These are phyloP conservation scores for Chlorops oryzae DNA, from an alignment of 1,140 invertebrate species.

Conservation along the genomic window DNA sequence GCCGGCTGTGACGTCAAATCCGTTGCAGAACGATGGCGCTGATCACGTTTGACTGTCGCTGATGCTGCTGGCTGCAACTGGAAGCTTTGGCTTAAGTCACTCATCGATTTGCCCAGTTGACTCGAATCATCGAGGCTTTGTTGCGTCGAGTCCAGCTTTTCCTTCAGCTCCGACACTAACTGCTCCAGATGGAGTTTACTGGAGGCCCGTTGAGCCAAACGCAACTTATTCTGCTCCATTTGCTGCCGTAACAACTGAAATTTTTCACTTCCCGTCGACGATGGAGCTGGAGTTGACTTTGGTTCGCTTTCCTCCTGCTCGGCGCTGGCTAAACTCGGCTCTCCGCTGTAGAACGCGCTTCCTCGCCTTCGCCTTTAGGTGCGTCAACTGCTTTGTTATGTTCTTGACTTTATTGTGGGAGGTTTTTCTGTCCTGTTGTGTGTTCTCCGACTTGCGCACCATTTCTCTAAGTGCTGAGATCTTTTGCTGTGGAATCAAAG, in stretches of 20 bases:
- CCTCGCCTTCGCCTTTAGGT: slow-evolving; percentile 18
- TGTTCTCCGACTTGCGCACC: slow-evolving; percentile 21
- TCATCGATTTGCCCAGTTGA: slow-evolving; percentile 44
- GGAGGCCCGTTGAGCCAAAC: slow-evolving; percentile 47
- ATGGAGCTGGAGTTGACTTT: not conserved
- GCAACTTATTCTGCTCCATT: slow-evolving; percentile 50
- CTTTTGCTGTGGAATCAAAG: slow-evolving; percentile 16
- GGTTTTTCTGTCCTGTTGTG: slow-evolving; percentile 17
- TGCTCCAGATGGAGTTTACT: slow-evolving; percentile 49
- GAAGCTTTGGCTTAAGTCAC: slow-evolving; percentile 25
- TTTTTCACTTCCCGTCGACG: slow-evolving; percentile 46
- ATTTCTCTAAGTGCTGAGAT: slow-evolving; percentile 24
- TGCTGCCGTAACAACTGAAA: slow-evolving; percentile 50
- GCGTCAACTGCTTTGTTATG: slow-evolving; percentile 19
- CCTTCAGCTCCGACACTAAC: slow-evolving; percentile 47
- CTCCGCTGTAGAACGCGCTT: not conserved
- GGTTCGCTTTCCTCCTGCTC: not conserved
- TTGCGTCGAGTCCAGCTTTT: slow-evolving; percentile 48
- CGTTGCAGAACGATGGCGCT: slow-evolving; percentile 35
- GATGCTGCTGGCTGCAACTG: slow-evolving; percentile 3
- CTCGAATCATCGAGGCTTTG: slow-evolving; percentile 36
- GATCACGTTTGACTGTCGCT: slow-evolving; percentile 17
- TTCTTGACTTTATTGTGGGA: slow-evolving; percentile 26
- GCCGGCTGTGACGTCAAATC: slow-evolving; percentile 20
- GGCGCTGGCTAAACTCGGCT: not conserved